Base-by-base conservation (phyloP, 2,797 vertebrate genomes). In the Pseudotriccus pelzelni region DNA sequence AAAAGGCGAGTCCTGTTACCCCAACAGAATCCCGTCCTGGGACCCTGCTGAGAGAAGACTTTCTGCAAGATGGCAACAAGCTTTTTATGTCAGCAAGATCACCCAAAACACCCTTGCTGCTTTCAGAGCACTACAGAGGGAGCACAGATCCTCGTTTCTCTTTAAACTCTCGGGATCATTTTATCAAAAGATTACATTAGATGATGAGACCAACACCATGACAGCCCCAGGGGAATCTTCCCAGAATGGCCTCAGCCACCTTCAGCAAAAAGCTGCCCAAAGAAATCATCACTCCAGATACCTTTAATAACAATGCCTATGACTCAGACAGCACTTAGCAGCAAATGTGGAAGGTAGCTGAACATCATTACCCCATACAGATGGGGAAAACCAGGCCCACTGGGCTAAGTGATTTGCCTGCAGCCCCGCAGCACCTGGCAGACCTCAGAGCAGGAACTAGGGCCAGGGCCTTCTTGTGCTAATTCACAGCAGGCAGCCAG, bases 341-440 rank as follows among this genome's bases (percentile, higher is more conserved):
- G 67, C 17, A 53, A 89, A 77, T 23, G 15, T 89, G 1, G 1
- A 87, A 92, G 81, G 73, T 62, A 96, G 82, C 86, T 93, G 86
- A 96, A 74, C 83, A 86, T 86, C 94, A 94, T 63, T 73, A 88
- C 91, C 83, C 77, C 68, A 36, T 86, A 81, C 87, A 91, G 87
- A 94, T 79, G 94, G 96, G 94, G 87, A 96, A 96, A 96, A 95
- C 89, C 89, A 93, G 86, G 70, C 46, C 80, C 21, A 1, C 81
- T 76, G 74, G 53, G 91, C 83, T 76, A 69, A 94, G 68, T 92
- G 87, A 96, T 96, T 95, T 96, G 95, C 88, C 95, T 88, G 90
- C 72, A 91, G 92, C 83, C 41, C 59, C 0, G 3, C 32, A 82
- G 90, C 96, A 94, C 89, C 95, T 96, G 96, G 74, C 83, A 95